Conservation (phyloP, 2,113 vertebrate species). For the Ondatra zibethicus region DNA sequence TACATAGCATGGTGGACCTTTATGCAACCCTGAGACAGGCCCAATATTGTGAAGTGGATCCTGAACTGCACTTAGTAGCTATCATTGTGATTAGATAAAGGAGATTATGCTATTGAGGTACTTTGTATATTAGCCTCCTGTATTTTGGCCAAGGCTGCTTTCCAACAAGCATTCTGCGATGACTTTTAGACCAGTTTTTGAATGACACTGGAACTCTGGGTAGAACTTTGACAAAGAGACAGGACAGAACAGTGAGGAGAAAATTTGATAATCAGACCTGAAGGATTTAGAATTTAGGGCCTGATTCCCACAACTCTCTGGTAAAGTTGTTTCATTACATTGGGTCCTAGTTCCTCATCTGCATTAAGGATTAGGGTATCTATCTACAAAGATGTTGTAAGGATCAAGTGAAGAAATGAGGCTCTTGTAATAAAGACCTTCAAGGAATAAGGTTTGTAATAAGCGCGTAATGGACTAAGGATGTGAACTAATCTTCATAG, state of each 20-base stretch:
- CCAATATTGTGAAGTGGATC: background rate
- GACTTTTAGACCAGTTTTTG: background rate
- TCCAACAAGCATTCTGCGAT: background rate
- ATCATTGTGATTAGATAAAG: constrained; percentile 14
- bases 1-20: background rate
- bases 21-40: background rate
- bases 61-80: constrained; percentile 31
- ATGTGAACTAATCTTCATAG: background rate
- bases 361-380: background rate
- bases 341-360: background rate
- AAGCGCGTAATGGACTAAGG: background rate
- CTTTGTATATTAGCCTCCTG: background rate
- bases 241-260: background rate
- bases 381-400: background rate
- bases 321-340: background rate
- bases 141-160: background rate
- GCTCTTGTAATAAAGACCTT: background rate
- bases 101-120: background rate
- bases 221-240: background rate
- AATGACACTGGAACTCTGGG: background rate
- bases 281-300: background rate
- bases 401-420: background rate
- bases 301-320: background rate
- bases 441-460: constrained; percentile 4
- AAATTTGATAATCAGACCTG: background rate